phyloP scores from a whole-genome alignment of 2,113 vertebrate species.

The Coregonus clupeaformis region DNA sequence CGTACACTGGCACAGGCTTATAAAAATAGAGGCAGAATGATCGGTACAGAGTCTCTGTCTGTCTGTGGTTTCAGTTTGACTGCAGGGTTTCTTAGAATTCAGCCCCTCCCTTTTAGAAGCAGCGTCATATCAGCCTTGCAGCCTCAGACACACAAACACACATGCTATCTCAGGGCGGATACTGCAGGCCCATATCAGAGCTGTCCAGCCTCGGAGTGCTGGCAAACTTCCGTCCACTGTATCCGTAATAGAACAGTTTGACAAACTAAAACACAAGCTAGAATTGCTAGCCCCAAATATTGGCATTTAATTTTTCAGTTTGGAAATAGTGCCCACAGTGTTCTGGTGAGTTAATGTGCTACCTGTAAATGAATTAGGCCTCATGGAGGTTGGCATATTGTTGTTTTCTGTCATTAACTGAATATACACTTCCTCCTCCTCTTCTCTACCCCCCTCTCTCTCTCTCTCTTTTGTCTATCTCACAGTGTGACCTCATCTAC shows the following conservation, averaged over 20 bases:
- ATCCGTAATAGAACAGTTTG: no score
- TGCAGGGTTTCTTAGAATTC: constrained; percentile 34
- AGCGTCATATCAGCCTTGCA: constrained; percentile 3
- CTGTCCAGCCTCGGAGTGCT: constrained; percentile 15
- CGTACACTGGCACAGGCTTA: not conserved
- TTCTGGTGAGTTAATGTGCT: no score
- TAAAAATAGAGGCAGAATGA: not conserved
- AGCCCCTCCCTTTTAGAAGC: constrained; percentile 14
- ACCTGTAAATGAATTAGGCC: not conserved
- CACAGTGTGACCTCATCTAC: constrained; percentile 90
- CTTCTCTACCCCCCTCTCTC: not conserved
- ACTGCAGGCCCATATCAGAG: constrained; percentile 23
- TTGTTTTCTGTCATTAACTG: not conserved
- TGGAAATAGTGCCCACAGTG: no score
- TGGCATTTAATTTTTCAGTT: no score
- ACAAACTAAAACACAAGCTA: not conserved
- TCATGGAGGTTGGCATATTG: not conserved
- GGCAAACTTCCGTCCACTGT: no score
- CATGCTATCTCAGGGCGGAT: constrained; percentile 1
- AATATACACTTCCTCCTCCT: not conserved
- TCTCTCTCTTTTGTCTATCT: constrained; percentile 4
- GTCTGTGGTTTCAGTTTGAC: constrained; percentile 27
- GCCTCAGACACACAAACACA: constrained; percentile 1
- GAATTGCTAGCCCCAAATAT: no score
- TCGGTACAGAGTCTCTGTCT: not conserved